Evolutionary conservation across 2,797 vertebrate genomes (phyloP), one percentile per base, ranked within the genome.

Genomic region (Parambassis ranga): DNA sequence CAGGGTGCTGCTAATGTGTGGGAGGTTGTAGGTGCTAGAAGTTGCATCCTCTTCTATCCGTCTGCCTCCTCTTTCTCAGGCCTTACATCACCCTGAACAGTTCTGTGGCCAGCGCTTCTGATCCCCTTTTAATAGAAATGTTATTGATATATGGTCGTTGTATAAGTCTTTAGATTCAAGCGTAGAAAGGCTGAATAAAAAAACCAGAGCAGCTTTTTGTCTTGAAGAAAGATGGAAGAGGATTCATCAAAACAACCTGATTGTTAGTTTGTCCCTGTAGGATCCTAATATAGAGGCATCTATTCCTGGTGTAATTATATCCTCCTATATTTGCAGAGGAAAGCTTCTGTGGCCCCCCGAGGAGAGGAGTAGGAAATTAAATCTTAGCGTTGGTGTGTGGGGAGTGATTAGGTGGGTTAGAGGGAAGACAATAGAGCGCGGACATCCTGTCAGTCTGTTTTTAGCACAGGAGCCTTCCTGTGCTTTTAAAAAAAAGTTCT

Each of bases 381-480:
- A 83, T 75, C 38, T 65, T 20, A 14, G 66, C 42, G 68, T 72
- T 53, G 57, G 37, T 66, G 52, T 75, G 75, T 57, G 66, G 26
- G 50, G 65, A 63, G 57, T 68, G 70, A 81, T 83, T 65, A 78
- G 53, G 68, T 79, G 62, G 68, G n/a, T n/a, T 46, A 65, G 60
- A 65, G 56, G 38, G 44, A 79, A 67, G 52, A 90, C 87, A 89
- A 89, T 82, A 49, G 75, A 81, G 65, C 58, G 57, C 79, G 69
- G 88, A 91, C 55, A 64, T 90, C 88, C 89, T 80, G 75, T n/a
- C 60, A 35, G 44, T 71, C 77, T 85, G 53, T 69, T 89, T 89
- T 83, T 88, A 89, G 83, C 71, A 22, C 69, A 18, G 56, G 42
- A 59, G 39, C n/a, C 64, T 87, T 85, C 85, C 86, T 79, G 76